Conservation (phyloP, 2,888 invertebrate species). For the Rotaria macrura region DNA sequence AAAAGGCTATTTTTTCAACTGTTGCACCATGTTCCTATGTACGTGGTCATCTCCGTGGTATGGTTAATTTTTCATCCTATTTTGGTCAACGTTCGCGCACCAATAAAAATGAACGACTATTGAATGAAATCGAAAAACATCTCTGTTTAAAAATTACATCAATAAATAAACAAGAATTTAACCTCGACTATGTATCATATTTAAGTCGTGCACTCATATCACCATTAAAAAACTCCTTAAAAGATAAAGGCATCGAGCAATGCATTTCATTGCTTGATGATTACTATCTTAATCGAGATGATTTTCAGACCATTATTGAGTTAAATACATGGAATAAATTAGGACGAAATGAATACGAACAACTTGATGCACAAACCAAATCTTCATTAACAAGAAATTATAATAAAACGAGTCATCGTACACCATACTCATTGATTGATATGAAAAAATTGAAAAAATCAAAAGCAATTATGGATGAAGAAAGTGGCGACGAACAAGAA, state of each 20-base stretch:
- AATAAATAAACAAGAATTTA: constrained; percentile 69
- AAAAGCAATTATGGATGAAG: background rate
- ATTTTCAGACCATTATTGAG: constrained; percentile 77
- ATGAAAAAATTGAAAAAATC: constrained; percentile 27
- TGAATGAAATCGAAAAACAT: constrained; percentile 75
- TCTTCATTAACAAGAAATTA: constrained; percentile 28
- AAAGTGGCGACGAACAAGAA: background rate
- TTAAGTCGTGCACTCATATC: constrained; percentile 64
- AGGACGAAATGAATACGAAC: constrained; percentile 22
- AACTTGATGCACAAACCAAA: constrained; percentile 32
- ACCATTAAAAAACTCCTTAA: constrained; percentile 62
- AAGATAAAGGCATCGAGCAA: constrained; percentile 59
- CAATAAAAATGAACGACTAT: constrained; percentile 67
- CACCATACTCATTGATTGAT: constrained; percentile 24
- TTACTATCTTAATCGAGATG: constrained; percentile 78
- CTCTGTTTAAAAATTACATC: constrained; percentile 66
- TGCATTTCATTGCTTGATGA: constrained; percentile 66
- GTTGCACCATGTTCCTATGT: constrained; percentile 49
- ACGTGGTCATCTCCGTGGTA: constrained; percentile 66
- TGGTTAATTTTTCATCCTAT: constrained; percentile 85
- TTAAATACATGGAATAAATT: constrained; percentile 62
- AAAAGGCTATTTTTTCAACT: background rate
- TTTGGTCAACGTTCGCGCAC: constrained; percentile 80
- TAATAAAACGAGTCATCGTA: constrained; percentile 28
- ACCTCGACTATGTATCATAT: constrained; percentile 73